Evolutionary conservation across 2,888 invertebrate species (phyloP).

Genomic region (Trissolcus japonicus): DNA sequence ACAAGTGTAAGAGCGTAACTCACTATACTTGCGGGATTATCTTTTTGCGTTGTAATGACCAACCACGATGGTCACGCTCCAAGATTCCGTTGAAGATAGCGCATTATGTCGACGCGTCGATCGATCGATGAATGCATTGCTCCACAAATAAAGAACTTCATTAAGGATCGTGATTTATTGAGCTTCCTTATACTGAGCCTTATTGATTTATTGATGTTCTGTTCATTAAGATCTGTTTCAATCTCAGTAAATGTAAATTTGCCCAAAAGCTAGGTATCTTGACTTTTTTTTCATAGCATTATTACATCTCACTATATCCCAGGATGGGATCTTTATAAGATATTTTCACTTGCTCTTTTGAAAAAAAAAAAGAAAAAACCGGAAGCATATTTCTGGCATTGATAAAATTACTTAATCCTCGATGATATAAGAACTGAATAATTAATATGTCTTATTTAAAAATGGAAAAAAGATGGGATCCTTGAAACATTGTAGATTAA

Average conservation of each 20-base stretch:
- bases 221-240: neutral
- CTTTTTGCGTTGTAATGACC: slow-evolving; percentile 49
- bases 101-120: slow-evolving; percentile 48
- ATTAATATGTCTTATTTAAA: slow-evolving; percentile 17
- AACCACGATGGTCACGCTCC: slow-evolving; percentile 46
- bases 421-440: slow-evolving; percentile 13
- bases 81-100: slow-evolving; percentile 45
- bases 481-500: slow-evolving; percentile 23
- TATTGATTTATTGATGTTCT: neutral
- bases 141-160: slow-evolving; percentile 41
- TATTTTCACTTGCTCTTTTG: neutral
- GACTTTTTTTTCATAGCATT: no score
- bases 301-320: no score
- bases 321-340: neutral
- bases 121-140: slow-evolving; percentile 55
- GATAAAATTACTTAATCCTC: slow-evolving; percentile 14
- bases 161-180: slow-evolving; percentile 32
- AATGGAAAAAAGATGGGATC: slow-evolving; percentile 4
- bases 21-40: slow-evolving; percentile 26
- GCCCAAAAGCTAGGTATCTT: no score
- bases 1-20: slow-evolving; percentile 49
- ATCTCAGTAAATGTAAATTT: neutral
- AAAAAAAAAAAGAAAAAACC: neutral
- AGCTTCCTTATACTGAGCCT: slow-evolving; percentile 4
- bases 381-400: slow-evolving; percentile 7